These are phyloP conservation scores for Tetraodon nigroviridis DNA, from an alignment of 2,113 vertebrate genomes.

Conservation along the genomic window DNA sequence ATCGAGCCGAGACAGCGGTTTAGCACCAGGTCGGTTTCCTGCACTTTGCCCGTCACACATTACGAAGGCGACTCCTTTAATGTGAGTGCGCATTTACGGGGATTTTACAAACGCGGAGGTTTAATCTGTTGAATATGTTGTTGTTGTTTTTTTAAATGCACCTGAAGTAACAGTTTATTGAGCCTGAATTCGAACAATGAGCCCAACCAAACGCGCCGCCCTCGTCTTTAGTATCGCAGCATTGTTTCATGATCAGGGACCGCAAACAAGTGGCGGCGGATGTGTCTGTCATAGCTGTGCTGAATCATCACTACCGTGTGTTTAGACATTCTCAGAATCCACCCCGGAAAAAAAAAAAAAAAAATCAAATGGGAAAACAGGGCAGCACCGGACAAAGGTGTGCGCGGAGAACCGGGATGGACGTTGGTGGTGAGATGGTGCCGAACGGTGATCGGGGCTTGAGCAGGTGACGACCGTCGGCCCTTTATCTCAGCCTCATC, in stretches of 20 bases:
- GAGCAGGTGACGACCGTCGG: slow-evolving; percentile 63
- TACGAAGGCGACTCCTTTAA: neutral
- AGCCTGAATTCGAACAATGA: slow-evolving; percentile 54
- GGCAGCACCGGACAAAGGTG: slow-evolving; percentile 72
- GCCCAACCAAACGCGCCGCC: slow-evolving; percentile 38
- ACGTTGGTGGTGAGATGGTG: slow-evolving; percentile 59
- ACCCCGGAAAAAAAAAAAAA: slow-evolving; percentile 31
- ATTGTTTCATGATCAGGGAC: slow-evolving; percentile 22
- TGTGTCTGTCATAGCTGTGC: slow-evolving; percentile 47
- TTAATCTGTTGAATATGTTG: slow-evolving; percentile 14
- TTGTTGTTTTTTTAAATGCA: slow-evolving; percentile 42
- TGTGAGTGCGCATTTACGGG: slow-evolving; percentile 1
- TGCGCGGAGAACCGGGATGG: slow-evolving; percentile 59
- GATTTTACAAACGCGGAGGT: neutral
- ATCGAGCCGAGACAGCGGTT: slow-evolving; percentile 57
- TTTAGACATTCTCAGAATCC: slow-evolving; percentile 60
- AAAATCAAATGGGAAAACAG: no score
- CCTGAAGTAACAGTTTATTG: slow-evolving; percentile 61
- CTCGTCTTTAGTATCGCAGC: slow-evolving; percentile 30
- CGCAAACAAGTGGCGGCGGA: slow-evolving; percentile 39
- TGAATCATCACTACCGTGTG: slow-evolving; percentile 71
- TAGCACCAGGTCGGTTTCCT: slow-evolving; percentile 63
- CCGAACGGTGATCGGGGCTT: slow-evolving; percentile 48
- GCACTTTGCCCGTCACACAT: slow-evolving; percentile 31
- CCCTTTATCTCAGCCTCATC: slow-evolving; percentile 53